These are phyloP conservation scores for Xestia sexstrigata DNA, from an alignment of 2,888 invertebrate genomes.

Conservation along the genomic window DNA sequence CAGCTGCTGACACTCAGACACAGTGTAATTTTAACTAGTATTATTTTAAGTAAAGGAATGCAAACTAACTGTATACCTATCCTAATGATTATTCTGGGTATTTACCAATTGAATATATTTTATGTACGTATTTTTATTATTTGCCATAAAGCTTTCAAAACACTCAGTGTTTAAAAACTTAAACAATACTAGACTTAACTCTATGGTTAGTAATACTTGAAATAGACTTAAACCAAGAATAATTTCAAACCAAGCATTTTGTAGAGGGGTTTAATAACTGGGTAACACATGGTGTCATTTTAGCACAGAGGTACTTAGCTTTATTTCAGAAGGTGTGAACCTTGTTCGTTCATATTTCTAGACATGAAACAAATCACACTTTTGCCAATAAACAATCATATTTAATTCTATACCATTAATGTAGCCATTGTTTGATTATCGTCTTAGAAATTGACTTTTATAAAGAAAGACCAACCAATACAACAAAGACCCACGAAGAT, in stretches of 20 bases:
- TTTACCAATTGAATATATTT: background rate
- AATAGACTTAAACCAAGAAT: background rate
- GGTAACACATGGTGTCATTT: background rate
- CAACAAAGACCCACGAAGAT: too few relatives aligned
- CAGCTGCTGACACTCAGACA: conserved; percentile 28
- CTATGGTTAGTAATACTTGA: background rate
- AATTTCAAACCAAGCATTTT: background rate
- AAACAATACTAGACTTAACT: background rate
- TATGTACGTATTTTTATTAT: background rate
- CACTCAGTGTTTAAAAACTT: background rate
- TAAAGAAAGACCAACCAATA: too few relatives aligned
- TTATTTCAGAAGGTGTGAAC: background rate
- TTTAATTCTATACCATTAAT: background rate
- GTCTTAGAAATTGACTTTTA: background rate
- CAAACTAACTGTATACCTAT: background rate
- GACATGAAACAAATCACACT: background rate
- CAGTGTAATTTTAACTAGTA: background rate
- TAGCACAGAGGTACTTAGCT: background rate
- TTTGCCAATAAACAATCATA: background rate
- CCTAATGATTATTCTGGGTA: background rate
- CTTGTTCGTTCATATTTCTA: background rate
- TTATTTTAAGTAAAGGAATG: conserved; percentile 7
- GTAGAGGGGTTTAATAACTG: background rate
- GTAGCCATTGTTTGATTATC: background rate
- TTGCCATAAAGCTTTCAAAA: background rate